Evolutionary conservation across 2,888 invertebrate species (phyloP), one percentile per base, ranked within the genome.

Genomic region (Scaptodrosophila latifasciaeformis): DNA sequence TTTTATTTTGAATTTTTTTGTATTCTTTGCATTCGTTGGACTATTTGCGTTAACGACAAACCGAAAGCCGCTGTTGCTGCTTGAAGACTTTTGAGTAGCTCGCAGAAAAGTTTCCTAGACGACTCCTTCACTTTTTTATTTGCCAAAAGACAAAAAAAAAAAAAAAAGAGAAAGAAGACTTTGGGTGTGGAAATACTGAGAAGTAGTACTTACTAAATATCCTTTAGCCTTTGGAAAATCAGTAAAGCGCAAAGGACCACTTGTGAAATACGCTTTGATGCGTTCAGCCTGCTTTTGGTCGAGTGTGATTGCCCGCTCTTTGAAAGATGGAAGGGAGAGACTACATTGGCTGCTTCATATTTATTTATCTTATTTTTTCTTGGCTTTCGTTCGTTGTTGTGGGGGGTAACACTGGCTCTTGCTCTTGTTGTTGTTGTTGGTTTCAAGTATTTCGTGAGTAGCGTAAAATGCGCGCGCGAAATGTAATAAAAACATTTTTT

Each of bases 401-500:
- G n/a, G n/a, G 27, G 46, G 43, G n/a, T 44, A 37, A 13, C 13
- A 21, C 34, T 35, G 37, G 4, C 59, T 58, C 61, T 50, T 61
- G 67, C 52, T 54, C 54, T 60, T 60, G 61, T 29, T 60, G 40
- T 54, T 62, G 66, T 24, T 24, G 49, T 63, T 68, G 69, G 68
- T 62, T 70, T 81, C 65, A 76, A 74, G 71, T 74, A 74, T 81
- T 78, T 80, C 59, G 71, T 66, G 78, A 76, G 77, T 68, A 74
- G 77, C 74, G 75, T 52, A 77, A 71, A 76, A 76, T 68, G 70
- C 77, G 76, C 81, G 76, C 82, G 82, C 74, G 82, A 83, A 82
- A 83, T 83, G 83, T 82, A 83, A 83, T 83, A 83, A 83, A 83
- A 83, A 83, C 81, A 83, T 83, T 83, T 83, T 83, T 83, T 75